Evolutionary conservation across 1,140 invertebrate species (phyloP), one percentile per base, ranked within the genome.

Genomic region (Zaprionus tsacasi): DNA sequence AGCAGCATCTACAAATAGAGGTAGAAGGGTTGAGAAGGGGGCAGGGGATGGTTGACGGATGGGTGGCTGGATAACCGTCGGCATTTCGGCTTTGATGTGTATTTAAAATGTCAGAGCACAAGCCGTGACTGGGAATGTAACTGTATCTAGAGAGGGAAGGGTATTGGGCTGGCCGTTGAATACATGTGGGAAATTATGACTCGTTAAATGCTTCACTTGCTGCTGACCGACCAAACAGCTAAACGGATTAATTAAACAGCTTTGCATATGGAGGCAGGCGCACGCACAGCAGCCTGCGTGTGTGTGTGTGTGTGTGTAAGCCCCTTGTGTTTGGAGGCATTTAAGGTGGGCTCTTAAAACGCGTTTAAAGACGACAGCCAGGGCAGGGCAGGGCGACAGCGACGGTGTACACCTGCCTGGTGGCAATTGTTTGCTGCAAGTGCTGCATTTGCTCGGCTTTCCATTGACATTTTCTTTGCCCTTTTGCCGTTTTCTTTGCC

Each of bases 181-280:
- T 78, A 76, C 85, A 89, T 89, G 65, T 89, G 85, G 85, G 85
- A 88, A 88, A 89, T 89, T 88, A 88, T 88, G 82, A 79, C 40
- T 77, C 70, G 75, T 77, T 69, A 68, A 77, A 74, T 77, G 78
- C 59, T 69, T 56, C 63, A 59, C 59, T 76, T 64, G 38, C 66
- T 45, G 50, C 57, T 40, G 10, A 58, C 59, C 70, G 76, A 72
- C 68, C 81, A 76, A 79, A 72, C 71, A 72, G 36, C 59, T 78
- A 88, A 88, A 81, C 78, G 86, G 85, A 89, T 88, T 77, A 80
- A 80, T 76, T 76, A 71, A 60, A 61, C 61, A 65, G 38, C 38
- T 59, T 50, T 45, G 21, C 21, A 50, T 11, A 56, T 30, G 43
- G 25, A 2, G 6, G 40, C 6, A 40, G 6, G 6, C 13, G 13